A percentile compares a stretch with the other conserved stretches of the same genome.
These are phyloP conservation scores for Drymodes brunneopygia DNA, from an alignment of 2,113 vertebrate species.

Conservation along the genomic window DNA sequence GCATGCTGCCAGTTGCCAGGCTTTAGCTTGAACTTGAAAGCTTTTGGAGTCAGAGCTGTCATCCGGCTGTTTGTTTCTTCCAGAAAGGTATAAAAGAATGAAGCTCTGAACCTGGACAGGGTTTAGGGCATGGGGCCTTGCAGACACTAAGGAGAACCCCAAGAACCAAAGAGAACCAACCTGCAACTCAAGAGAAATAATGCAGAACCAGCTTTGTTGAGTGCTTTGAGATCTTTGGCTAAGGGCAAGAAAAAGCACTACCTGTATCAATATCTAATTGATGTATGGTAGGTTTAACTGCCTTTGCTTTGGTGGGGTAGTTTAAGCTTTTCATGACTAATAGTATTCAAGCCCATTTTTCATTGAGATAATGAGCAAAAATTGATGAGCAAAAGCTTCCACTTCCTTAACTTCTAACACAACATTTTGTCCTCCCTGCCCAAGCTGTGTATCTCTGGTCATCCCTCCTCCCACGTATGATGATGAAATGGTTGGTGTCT, in stretches of 20 bases:
- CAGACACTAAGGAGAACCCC: background rate
- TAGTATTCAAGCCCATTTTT: background rate
- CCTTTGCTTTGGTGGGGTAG: background rate
- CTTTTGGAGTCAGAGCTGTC: background rate
- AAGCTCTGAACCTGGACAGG: background rate
- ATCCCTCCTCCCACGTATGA: background rate
- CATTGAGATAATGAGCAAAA: background rate
- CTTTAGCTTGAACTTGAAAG: background rate
- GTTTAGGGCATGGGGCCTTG: background rate
- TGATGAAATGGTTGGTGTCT: rapidly evolving
- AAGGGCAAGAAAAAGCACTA: background rate
- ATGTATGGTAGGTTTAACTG: background rate
- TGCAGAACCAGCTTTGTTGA: background rate
- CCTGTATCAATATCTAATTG: background rate
- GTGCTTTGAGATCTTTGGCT: background rate
- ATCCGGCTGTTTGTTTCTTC: background rate
- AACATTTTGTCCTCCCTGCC: background rate
- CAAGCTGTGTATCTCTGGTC: background rate
- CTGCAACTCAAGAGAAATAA: background rate
- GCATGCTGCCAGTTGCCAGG: rapidly evolving
- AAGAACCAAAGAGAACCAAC: background rate
- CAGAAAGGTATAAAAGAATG: background rate
- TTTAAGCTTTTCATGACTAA: background rate
- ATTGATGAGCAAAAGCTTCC: background rate
- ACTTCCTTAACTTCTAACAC: background rate